A percentile compares a stretch with the other conserved stretches of the same genome.
Evolutionary conservation across 1,140 invertebrate genomes (phyloP).

Genomic region (Drosophila cardini): DNA sequence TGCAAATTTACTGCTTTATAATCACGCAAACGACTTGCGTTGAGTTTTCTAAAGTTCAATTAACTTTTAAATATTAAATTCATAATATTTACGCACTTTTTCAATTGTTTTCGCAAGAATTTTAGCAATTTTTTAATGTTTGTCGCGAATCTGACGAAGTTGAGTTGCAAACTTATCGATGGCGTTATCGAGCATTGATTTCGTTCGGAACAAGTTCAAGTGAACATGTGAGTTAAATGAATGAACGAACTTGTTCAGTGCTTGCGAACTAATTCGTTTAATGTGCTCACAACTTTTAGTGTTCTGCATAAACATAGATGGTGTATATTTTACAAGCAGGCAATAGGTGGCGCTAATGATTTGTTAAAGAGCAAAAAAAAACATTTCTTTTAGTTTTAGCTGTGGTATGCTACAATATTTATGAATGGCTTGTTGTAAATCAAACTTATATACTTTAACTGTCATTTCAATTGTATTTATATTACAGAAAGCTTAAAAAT

Average conservation of each 20-base stretch:
- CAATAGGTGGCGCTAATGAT: no score
- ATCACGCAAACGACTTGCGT: slow-evolving; percentile 18
- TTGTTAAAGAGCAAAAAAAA: no score
- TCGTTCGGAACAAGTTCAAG: no score
- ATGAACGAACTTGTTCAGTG: no score
- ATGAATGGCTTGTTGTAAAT: neutral
- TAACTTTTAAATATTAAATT: neutral
- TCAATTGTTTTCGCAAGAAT: slow-evolving; percentile 1
- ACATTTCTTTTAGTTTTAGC: no score
- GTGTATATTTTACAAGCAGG: no score
- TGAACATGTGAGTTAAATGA: no score
- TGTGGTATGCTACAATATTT: neutral
- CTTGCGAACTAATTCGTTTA: no score
- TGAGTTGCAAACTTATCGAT: no score
- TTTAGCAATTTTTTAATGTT: slow-evolving; percentile 21
- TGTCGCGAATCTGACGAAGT: neutral
- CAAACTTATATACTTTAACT: slow-evolving; percentile 1
- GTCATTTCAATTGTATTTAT: neutral
- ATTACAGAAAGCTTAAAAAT: neutral
- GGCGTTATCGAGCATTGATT: no score
- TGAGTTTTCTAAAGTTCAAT: slow-evolving; percentile 1
- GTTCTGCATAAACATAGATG: no score
- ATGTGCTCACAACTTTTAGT: no score
- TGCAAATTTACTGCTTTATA: neutral
- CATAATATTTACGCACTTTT: slow-evolving; percentile 37